phyloP scores from a whole-genome alignment of 2,888 invertebrate genomes.

The Sinotaia quadrata region DNA sequence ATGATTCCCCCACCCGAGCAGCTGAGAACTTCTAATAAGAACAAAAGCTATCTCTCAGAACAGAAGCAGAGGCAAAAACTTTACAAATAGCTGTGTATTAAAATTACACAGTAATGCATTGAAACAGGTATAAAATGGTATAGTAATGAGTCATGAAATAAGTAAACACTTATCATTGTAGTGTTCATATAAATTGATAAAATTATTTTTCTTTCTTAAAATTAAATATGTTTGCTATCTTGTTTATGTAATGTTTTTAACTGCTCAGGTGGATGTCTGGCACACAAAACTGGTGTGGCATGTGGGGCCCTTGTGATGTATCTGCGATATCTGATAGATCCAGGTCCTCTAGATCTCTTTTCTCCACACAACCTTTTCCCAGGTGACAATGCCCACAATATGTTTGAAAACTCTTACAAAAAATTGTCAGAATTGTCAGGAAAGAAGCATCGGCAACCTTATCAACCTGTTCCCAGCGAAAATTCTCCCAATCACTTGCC shows the following conservation, averaged over 20 bases:
- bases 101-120: too few relatives aligned
- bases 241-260: too few relatives aligned
- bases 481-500: not conserved
- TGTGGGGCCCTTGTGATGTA: constrained; percentile 67
- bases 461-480: too few relatives aligned
- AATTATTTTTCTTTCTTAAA: not conserved
- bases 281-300: constrained; percentile 70
- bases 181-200: not conserved
- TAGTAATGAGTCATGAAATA: too few relatives aligned
- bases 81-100: too few relatives aligned
- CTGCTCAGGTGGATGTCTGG: constrained; percentile 64
- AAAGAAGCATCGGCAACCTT: too few relatives aligned
- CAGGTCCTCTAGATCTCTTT: constrained; percentile 38
- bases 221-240: not conserved
- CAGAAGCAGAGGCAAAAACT: too few relatives aligned
- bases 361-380: constrained; percentile 20
- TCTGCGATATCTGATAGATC: constrained; percentile 60
- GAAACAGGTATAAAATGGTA: too few relatives aligned
- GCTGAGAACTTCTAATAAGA: too few relatives aligned
- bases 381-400: constrained; percentile 32
- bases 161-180: too few relatives aligned
- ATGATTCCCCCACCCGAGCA: too few relatives aligned
- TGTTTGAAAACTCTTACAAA: constrained; percentile 2
- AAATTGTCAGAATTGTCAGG: not conserved
- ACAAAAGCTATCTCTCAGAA: too few relatives aligned